Base-by-base conservation (phyloP, 2,113 vertebrate genomes). In the Planiliza haematocheilus region DNA sequence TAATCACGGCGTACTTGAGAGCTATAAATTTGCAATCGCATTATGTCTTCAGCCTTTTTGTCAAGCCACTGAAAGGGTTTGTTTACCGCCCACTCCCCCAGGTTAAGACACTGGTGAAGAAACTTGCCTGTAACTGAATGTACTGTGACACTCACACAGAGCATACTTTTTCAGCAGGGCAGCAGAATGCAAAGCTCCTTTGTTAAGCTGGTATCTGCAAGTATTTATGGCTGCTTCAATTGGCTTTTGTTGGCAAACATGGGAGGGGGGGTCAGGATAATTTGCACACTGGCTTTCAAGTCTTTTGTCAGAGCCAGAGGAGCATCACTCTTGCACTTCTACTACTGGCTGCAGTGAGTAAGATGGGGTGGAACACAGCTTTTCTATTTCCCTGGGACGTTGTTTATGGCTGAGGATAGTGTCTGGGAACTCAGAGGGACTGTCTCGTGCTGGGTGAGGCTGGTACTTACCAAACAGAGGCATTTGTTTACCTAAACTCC, bases 211-310 rank as follows among this genome's bases (percentile, higher is more conserved):
- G 56, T 92, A 86, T 89, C 81, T 88, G 86, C 85, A 83, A 89
- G 82, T 89, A 88, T 89, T 92, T 88, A 90, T 82, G 82, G 74
- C 77, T 75, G 79, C 68, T 88, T 91, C 90, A 90, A 84, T 83
- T 81, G 87, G 76, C 88, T 88, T 90, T 93, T 91, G 91, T 93
- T 86, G 75, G 85, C 84, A 89, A 91, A 89, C 88, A 86, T 16
- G 51, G 70, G 55, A 46, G 52, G 65, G 62, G 42, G 64, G 64
- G 73, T 80, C 49, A 38, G 66, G 56, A 70, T 79, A 87, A 93
- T 93, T 92, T 91, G 84, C 89, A 91, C 88, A 85, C 86, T 66
- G 81, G 79, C 81, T 90, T 90, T 84, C 89, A 88, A 89, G 83
- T 86, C 81, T 81, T 91, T 89, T 92, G 75, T 90, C 74, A 51